Evolutionary conservation across 2,113 vertebrate species (phyloP).

Genomic region (Strix uralensis): DNA sequence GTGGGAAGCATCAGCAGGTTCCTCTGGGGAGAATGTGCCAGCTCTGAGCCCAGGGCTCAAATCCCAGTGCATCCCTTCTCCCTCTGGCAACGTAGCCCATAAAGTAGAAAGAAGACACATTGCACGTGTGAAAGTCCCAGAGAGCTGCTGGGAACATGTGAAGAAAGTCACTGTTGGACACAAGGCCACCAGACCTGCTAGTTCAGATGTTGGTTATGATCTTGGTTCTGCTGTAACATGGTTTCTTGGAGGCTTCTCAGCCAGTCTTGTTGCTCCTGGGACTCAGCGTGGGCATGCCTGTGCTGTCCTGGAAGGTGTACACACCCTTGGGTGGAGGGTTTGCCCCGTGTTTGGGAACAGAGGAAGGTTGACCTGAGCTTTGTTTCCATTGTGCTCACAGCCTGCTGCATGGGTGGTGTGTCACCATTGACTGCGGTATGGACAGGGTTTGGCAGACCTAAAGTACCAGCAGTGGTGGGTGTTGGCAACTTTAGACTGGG

Average conservation of each 20-base stretch:
- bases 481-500: not conserved
- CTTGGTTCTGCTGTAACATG: not conserved
- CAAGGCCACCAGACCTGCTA: not conserved
- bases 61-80: not conserved
- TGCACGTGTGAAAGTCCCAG: fast-evolving
- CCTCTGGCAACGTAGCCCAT: not conserved
- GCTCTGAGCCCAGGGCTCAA: not conserved
- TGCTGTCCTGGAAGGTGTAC: too few species aligned
- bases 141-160: not conserved
- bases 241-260: not conserved
- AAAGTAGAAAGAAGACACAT: not conserved
- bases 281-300: not conserved
- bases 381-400: not conserved
- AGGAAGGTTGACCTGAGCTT: not conserved
- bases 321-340: not conserved
- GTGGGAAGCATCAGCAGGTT: not conserved
- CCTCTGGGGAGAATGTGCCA: not conserved
- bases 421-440: not conserved
- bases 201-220: not conserved
- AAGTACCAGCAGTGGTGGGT: not conserved
- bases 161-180: not conserved
- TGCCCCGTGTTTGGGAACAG: not conserved
- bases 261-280: not conserved
- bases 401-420: not conserved
- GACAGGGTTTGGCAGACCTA: not conserved